Evolutionary conservation across 2,888 invertebrate species (phyloP).

Genomic region (Pecten maximus): DNA sequence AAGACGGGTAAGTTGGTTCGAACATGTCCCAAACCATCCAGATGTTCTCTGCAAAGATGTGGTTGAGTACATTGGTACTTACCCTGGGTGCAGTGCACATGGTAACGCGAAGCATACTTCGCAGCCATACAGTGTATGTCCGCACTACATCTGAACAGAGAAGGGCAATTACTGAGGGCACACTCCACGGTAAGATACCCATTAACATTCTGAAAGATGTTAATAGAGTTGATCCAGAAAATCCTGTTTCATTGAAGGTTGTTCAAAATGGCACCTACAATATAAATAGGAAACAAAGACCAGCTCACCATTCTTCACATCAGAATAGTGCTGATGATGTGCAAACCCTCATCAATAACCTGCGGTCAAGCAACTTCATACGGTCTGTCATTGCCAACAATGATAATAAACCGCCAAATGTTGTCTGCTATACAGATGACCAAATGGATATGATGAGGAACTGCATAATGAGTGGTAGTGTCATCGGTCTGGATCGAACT

Average conservation of each 20-base stretch:
- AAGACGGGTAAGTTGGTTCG: no score
- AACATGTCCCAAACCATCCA: no score
- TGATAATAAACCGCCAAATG: conserved; percentile 38
- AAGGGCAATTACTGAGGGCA: neutral
- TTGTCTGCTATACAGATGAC: conserved; percentile 42
- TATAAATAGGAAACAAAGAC: conserved; percentile 17
- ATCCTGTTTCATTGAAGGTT: conserved; percentile 30
- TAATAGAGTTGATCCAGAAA: conserved; percentile 37
- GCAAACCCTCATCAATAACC: neutral
- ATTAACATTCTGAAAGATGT: neutral
- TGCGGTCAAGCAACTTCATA: conserved; percentile 1
- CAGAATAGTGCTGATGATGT: conserved; percentile 40
- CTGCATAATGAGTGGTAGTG: conserved; percentile 30
- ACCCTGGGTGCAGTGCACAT: no score
- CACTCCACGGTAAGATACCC: conserved; percentile 35
- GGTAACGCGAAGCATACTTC: no score
- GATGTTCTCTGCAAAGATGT: no score
- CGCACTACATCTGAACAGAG: neutral
- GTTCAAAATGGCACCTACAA: conserved; percentile 40
- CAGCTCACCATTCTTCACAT: neutral
- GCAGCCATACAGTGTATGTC: no score
- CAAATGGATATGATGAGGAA: conserved; percentile 43
- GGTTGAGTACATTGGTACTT: no score
- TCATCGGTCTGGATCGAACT: conserved; percentile 46
- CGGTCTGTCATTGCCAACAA: conserved; percentile 37